A percentile compares a stretch with the other conserved stretches of the same genome.
Conservation (phyloP, 2,797 vertebrate species). For the Phataginus tetradactyla region DNA sequence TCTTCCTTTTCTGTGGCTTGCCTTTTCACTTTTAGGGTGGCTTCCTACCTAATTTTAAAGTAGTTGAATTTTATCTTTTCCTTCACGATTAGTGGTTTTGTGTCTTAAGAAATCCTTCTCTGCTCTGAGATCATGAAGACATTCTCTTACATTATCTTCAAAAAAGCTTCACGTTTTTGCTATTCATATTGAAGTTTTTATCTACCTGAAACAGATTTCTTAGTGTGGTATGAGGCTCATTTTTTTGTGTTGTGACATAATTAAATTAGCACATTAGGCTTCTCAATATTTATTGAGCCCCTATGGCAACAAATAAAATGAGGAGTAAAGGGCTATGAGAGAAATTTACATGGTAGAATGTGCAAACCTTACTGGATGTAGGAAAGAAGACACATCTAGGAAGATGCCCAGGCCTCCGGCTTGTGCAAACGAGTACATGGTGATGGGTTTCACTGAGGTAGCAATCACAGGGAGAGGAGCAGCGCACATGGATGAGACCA, state of each 20-base stretch:
- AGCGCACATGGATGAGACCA: background rate
- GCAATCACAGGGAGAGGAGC: background rate
- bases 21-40: background rate
- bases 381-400: background rate
- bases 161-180: background rate
- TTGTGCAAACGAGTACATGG: background rate
- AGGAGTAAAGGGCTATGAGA: background rate
- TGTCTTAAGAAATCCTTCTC: background rate
- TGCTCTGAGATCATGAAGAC: background rate
- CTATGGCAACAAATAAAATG: background rate
- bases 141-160: background rate
- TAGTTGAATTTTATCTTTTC: slow-evolving; percentile 10
- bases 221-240: background rate
- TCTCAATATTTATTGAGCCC: background rate
- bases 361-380: background rate
- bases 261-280: background rate
- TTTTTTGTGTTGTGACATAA: background rate
- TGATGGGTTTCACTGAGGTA: background rate
- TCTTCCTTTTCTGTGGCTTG: background rate
- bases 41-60: background rate
- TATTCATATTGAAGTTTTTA: background rate
- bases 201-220: background rate
- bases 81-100: background rate
- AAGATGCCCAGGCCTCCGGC: background rate
- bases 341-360: background rate